phyloP scores from a whole-genome alignment of 2,888 invertebrate genomes.

The Tipula confusa region DNA sequence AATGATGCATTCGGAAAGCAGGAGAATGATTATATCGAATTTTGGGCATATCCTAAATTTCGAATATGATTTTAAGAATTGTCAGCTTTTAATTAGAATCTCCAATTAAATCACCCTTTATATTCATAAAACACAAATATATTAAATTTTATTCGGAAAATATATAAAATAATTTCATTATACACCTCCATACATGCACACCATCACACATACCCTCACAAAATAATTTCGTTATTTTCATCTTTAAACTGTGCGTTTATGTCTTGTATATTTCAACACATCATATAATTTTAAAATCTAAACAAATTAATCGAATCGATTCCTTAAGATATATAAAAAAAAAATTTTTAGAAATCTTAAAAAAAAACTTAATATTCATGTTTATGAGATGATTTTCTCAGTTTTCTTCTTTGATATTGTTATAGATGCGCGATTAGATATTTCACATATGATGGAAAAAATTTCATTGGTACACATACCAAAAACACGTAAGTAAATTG shows the following conservation, averaged over 20 bases:
- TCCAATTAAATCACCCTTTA: no score
- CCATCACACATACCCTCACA: neutral
- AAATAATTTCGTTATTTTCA: neutral
- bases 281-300: conserved; percentile 25
- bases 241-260: conserved; percentile 20
- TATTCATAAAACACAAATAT: conserved; percentile 8
- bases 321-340: conserved; percentile 3
- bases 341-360: neutral
- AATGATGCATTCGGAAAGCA: no score
- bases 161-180: neutral
- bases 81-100: no score
- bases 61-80: no score
- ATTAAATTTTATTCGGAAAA: neutral
- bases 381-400: conserved; percentile 12
- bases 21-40: no score
- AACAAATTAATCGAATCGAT: conserved; percentile 25
- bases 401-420: neutral
- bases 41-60: no score
- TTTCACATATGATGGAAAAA: neutral
- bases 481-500: neutral
- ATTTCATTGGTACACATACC: neutral
- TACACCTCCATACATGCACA: no score
- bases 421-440: neutral
- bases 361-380: conserved; percentile 6
- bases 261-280: conserved; percentile 12